phyloP scores from a whole-genome alignment of 2,797 vertebrate species.

The Myiotriccus ornatus region DNA sequence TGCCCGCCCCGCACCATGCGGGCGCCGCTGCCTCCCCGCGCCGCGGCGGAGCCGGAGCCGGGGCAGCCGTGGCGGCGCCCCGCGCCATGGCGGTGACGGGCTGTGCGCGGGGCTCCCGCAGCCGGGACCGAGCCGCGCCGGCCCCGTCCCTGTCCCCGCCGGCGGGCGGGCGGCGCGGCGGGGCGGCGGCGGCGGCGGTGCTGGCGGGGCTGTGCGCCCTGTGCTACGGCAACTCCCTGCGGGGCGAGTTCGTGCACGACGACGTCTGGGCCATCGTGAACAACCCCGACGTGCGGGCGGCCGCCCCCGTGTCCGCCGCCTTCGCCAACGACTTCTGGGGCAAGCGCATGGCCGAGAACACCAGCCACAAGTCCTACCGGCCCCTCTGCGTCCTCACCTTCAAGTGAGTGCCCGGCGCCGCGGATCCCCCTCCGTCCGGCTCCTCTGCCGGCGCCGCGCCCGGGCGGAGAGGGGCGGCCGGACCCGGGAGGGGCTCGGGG shows the following conservation, averaged over 20 bases:
- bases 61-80: constrained; percentile 19
- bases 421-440: neutral
- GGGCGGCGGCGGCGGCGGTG: constrained; percentile 12
- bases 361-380: constrained; percentile 97
- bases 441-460: neutral
- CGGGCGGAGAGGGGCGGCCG: neutral
- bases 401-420: constrained; percentile 80
- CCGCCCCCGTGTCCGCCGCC: constrained; percentile 78
- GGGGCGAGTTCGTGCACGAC: constrained; percentile 94
- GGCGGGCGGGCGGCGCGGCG: neutral
- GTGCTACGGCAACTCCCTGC: constrained; percentile 88
- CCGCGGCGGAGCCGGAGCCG: neutral
- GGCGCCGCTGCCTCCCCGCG: neutral
- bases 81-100: constrained; percentile 50
- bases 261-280: constrained; percentile 95
- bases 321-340: constrained; percentile 97
- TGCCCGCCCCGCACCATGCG: neutral
- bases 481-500: neutral
- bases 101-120: constrained; percentile 38
- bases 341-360: constrained; percentile 91
- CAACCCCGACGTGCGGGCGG: constrained; percentile 89
- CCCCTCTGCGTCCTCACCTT: constrained; percentile 94
- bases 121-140: constrained; percentile 42
- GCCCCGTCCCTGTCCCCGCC: neutral
- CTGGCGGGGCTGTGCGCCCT: constrained; percentile 81